phyloP scores from a whole-genome alignment of 2,888 invertebrate species.

The Falcaria lacertinaria region DNA sequence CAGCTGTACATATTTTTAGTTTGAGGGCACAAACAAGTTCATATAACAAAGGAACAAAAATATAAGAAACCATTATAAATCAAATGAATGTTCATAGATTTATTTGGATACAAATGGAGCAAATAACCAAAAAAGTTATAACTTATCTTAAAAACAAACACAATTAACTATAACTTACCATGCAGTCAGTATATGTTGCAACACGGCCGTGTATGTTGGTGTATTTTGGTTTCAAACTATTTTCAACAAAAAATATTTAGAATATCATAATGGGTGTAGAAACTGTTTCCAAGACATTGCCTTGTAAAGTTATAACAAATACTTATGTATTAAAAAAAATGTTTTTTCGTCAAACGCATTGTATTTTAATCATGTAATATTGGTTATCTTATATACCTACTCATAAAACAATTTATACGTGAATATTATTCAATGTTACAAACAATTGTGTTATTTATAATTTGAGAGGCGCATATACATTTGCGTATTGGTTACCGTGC shows the following conservation, averaged over 20 bases:
- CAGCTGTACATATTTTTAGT: conserved; percentile 16
- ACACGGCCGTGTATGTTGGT: not conserved
- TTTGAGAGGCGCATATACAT: not conserved
- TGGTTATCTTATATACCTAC: conserved; percentile 8
- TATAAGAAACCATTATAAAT: not conserved
- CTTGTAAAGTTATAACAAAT: too few relatives aligned
- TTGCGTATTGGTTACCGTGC: conserved; percentile 2
- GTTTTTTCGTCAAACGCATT: not conserved
- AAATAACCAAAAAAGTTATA: conserved; percentile 19
- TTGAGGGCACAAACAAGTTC: conserved; percentile 12
- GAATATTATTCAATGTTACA: not conserved
- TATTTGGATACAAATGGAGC: conserved; percentile 9
- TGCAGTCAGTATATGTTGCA: not conserved
- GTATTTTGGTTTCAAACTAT: not conserved
- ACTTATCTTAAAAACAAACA: conserved; percentile 24
- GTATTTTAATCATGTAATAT: too few relatives aligned
- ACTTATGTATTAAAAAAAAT: not conserved
- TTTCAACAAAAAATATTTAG: not conserved
- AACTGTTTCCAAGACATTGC: not conserved
- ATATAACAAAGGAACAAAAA: not conserved
- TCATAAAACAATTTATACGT: not conserved
- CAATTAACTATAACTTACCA: conserved; percentile 12
- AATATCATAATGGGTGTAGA: not conserved
- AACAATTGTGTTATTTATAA: not conserved
- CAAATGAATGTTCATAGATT: conserved; percentile 2